These are phyloP conservation scores for Bruchidius siliquastri DNA, from an alignment of 2,888 invertebrate genomes.

Conservation along the genomic window DNA sequence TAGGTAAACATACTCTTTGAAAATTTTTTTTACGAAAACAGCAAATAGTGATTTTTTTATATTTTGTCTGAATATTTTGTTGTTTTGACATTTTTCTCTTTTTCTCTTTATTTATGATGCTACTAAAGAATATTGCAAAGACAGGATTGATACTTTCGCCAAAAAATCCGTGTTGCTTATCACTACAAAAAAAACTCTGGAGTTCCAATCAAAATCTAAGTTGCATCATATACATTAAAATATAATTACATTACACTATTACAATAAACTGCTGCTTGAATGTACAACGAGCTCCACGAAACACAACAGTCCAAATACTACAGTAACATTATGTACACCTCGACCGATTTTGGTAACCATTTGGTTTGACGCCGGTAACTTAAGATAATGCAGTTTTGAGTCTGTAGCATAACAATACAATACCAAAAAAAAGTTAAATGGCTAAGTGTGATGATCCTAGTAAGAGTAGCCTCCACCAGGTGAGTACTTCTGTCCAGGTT, in stretches of 20 bases:
- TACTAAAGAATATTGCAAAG: no score
- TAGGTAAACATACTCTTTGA: no score
- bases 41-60: no score
- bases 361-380: background rate
- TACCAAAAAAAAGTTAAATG: background rate
- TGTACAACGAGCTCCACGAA: background rate
- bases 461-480: slow-evolving; percentile 42
- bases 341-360: background rate
- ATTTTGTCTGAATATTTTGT: no score
- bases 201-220: background rate
- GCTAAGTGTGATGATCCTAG: slow-evolving; percentile 19
- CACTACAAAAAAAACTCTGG: background rate
- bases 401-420: background rate
- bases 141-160: no score
- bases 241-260: background rate
- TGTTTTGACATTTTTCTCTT: no score
- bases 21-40: no score
- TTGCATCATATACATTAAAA: background rate
- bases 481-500: slow-evolving; percentile 25
- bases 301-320: background rate
- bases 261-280: background rate
- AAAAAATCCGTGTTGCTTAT: background rate
- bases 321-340: background rate
- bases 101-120: no score
- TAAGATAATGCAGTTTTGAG: background rate